These are phyloP conservation scores for Coboldia fuscipes DNA, from an alignment of 1,140 invertebrate genomes.

Conservation along the genomic window DNA sequence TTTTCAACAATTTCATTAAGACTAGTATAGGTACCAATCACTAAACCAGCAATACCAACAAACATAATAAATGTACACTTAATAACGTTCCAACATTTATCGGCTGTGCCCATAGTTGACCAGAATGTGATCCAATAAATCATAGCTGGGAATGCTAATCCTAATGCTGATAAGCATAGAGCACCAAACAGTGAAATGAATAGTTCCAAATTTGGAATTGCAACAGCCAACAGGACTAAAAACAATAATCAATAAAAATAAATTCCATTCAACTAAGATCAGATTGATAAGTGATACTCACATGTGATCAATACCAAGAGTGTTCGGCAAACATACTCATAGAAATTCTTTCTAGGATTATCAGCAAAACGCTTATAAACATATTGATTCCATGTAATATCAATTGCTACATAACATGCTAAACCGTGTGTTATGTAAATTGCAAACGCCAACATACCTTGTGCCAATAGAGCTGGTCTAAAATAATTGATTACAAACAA, in stretches of 20 bases:
- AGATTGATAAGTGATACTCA: conserved; percentile 27
- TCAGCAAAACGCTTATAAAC: conserved; percentile 17
- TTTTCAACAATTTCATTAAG: conserved; percentile 34
- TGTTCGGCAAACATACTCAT: conserved; percentile 46
- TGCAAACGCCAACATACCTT: conserved; percentile 48
- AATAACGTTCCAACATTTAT: conserved; percentile 17
- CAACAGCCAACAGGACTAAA: conserved; percentile 53
- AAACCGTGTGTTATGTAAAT: conserved; percentile 64
- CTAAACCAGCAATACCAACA: conserved; percentile 39
- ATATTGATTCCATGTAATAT: conserved; percentile 61
- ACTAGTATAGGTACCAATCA: conserved; percentile 49
- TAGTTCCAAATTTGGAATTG: conserved; percentile 61
- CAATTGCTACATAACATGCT: conserved; percentile 71
- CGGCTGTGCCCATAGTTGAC: conserved; percentile 25
- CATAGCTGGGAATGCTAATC: conserved; percentile 70
- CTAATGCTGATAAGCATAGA: conserved; percentile 59
- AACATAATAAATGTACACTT: conserved; percentile 50
- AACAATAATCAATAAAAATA: conserved; percentile 4
- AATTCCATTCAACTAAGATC: background rate
- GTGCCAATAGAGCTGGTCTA: conserved; percentile 44
- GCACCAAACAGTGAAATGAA: conserved; percentile 83
- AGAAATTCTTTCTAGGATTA: conserved; percentile 24
- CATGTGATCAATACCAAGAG: conserved; percentile 49
- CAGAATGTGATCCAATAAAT: conserved; percentile 48
- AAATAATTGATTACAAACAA: conserved; percentile 3